Base-by-base conservation (phyloP, 2,888 invertebrate genomes). In the Epinotia ramella region DNA sequence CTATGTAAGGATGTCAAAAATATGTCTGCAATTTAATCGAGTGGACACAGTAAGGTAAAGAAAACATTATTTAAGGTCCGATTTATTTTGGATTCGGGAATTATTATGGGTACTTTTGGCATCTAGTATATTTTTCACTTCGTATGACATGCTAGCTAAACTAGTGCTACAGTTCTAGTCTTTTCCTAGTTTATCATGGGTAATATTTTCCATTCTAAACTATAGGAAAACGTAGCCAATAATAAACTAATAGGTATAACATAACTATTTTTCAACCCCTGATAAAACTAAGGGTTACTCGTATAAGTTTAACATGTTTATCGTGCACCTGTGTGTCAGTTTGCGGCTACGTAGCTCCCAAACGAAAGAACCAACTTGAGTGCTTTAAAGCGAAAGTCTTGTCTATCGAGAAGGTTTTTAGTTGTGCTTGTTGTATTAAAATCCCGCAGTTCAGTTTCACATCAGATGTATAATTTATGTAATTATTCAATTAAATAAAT, bases 401-500 rank as follows among this genome's bases (percentile, higher is more conserved):
- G 33, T 33, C 33, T 9, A 9, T 40, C 40, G 9, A 40, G 40
- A 40, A 1, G 40, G 9, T 40, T 40, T 1, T 40, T 40, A 40
- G 40, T 40, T 40, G 9, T 9, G 40, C 40, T 40, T 7, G 24
- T 6, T 33, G 40, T 40, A 9, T 40, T 9, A 33, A 40, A 40
- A 40, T 40, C 7, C 7, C 1, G 9, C 40, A 40, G 40, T 7
- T 40, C 6, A 6, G 1, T n/a, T n/a, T n/a, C n/a, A n/a, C n/a
- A n/a, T n/a, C n/a, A n/a, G 7, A 33, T 7, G 0, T 33, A 7
- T 33, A 33, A 9, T 40, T 40, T 40, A 40, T 40, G 40, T 7
- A 40, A 9, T 40, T 40, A 40, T 9, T 79, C 78, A 82, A 81
- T 85, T 81, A 82, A 84, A 83, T 84, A 81, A 78, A 83, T 81